Evolutionary conservation across 2,113 vertebrate species (phyloP), one percentile per base, ranked within the genome.

Genomic region (Maylandia zebra): DNA sequence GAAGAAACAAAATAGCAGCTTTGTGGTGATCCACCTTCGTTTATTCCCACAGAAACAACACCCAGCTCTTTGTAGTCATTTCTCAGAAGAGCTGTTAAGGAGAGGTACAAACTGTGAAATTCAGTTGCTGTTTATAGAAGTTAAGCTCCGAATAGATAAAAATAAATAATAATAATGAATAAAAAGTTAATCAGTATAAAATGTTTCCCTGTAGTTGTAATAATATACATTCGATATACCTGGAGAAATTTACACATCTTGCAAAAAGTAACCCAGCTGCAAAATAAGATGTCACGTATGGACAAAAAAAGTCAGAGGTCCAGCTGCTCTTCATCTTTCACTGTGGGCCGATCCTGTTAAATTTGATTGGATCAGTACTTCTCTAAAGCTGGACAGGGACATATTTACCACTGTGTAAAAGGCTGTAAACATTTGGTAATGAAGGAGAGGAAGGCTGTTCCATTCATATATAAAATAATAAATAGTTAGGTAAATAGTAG

Each of bases 111-210:
- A 61, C 57, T 61, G 57, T 61, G 57, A 61, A 61, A 61, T 61
- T 0, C 0, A 0, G 57, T 61, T 3, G 30, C 0, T 34, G 9
- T 6, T 61, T 32, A 32, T 17, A 3, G 8, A 61, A 61, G 14
- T 61, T 61, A 17, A 32, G 22, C 22, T 45, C 27, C 6, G 57
- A 34, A 61, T 34, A 34, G 9, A 61, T 61, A 34, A 61, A 61
- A 2, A 10, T 22, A 22, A 22, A 22, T 22, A 22, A 22, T 22
- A 22, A 22, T 22, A 22, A 22, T 61, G 1, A 61, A 61, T 61
- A 10, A 10, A 61, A 61, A 0, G 2, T 61, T 61, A 0, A 10
- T 61, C 27, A 32, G 57, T 32, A 0, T 10, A 6, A 61, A 61
- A 32, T 61, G 3, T 61, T 32, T 32, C 57, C 57, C 14, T 19